A percentile compares a stretch with the other conserved stretches of the same genome.
Evolutionary conservation across 2,888 invertebrate genomes (phyloP).

Genomic region (Melanostoma scalare): DNA sequence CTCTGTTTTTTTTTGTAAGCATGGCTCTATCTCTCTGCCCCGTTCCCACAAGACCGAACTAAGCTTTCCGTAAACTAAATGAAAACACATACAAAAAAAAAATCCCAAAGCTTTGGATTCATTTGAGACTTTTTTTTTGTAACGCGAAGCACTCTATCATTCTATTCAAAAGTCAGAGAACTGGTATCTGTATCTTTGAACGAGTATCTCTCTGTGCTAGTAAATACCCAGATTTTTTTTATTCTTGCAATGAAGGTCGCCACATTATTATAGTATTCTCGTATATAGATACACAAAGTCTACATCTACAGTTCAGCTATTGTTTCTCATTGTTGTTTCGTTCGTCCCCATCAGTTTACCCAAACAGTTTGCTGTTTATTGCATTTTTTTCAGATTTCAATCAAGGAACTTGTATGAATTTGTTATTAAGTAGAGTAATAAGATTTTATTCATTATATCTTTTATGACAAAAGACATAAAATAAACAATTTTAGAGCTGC

Average conservation of each 20-base stretch:
- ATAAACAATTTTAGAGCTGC: conserved; percentile 31
- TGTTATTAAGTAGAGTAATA: conserved; percentile 70
- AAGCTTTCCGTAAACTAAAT: conserved; percentile 28
- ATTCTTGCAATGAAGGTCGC: conserved; percentile 72
- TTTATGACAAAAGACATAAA: conserved; percentile 48
- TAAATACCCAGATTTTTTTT: conserved; percentile 40
- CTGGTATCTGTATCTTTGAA: conserved; percentile 66
- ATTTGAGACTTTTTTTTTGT: conserved; percentile 60
- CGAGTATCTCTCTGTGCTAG: conserved; percentile 56
- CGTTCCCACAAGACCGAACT: conserved; percentile 54
- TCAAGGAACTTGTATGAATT: conserved; percentile 66
- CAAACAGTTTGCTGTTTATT: conserved; percentile 42
- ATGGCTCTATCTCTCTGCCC: conserved; percentile 37
- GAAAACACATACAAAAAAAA: conserved; percentile 38
- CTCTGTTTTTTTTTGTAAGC: conserved; percentile 20
- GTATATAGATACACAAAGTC: not conserved
- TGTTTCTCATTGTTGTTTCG: conserved; percentile 57
- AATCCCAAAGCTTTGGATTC: conserved; percentile 62
- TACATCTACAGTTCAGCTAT: conserved; percentile 61
- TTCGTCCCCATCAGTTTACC: conserved; percentile 28
- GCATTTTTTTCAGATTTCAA: conserved; percentile 57
- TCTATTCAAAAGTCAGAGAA: conserved; percentile 73
- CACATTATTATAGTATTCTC: conserved; percentile 49
- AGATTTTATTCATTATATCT: conserved; percentile 41
- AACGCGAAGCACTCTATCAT: conserved; percentile 73